These are phyloP conservation scores for Lymantria dispar DNA, from an alignment of 2,888 invertebrate genomes.

Conservation along the genomic window DNA sequence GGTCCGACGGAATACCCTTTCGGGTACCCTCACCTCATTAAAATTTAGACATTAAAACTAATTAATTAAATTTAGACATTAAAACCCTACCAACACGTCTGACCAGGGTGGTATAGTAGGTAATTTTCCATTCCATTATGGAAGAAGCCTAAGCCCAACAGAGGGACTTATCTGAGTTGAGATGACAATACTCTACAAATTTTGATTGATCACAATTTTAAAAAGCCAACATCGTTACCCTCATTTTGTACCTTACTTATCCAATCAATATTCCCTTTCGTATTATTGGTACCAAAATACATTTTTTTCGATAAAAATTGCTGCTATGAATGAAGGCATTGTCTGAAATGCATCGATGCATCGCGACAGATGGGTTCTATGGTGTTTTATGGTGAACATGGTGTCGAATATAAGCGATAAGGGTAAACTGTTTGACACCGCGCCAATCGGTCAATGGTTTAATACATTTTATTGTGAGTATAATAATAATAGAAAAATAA, in stretches of 20 bases:
- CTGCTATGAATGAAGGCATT: constrained; percentile 61
- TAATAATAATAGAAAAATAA: constrained; percentile 3
- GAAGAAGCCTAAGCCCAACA: too few relatives aligned
- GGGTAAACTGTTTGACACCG: constrained; percentile 74
- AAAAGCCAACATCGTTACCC: background rate
- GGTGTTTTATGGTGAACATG: constrained; percentile 16
- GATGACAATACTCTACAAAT: too few relatives aligned
- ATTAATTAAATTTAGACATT: too few relatives aligned
- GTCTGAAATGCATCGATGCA: constrained; percentile 59
- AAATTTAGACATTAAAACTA: too few relatives aligned
- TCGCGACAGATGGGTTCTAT: constrained; percentile 58
- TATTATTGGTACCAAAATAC: constrained; percentile 50
- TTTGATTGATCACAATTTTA: too few relatives aligned
- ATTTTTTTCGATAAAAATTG: constrained; percentile 57
- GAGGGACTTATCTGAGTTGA: too few relatives aligned
- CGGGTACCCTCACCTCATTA: too few relatives aligned
- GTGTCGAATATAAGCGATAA: constrained; percentile 50
- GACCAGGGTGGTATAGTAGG: too few relatives aligned
- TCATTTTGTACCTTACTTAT: background rate
- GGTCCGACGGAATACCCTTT: too few relatives aligned
- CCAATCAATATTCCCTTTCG: constrained; percentile 34
- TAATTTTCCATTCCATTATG: too few relatives aligned
- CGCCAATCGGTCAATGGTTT: constrained; percentile 59
- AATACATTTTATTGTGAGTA: constrained; percentile 10
- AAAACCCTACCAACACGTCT: too few relatives aligned